Percentiles rank a stretch among this genome's conserved stretches.
phyloP scores from a whole-genome alignment of 2,113 vertebrate genomes.

The Ammospiza nelsoni region DNA sequence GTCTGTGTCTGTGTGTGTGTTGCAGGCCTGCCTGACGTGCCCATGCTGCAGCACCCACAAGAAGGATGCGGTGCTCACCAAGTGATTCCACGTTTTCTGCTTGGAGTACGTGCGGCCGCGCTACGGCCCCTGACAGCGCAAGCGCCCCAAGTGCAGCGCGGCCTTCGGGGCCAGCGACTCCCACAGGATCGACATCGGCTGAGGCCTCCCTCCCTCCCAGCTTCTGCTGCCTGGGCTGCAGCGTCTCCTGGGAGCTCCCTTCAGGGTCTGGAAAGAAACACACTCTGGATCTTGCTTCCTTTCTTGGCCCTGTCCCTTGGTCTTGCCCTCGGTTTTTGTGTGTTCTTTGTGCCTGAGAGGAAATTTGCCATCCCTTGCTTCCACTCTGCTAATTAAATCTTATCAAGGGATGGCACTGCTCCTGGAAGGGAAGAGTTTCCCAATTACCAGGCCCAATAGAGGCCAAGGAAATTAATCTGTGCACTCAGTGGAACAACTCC shows the following conservation, averaged over 20 bases:
- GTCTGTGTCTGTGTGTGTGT: neutral
- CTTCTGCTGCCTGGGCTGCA: neutral
- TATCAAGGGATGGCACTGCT: neutral
- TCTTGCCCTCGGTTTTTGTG: neutral
- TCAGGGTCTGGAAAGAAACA: neutral
- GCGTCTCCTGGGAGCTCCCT: neutral
- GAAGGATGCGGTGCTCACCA: conserved; percentile 95
- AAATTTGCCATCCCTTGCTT: neutral
- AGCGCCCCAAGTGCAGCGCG: conserved; percentile 96
- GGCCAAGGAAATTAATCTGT: neutral
- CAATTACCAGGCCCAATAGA: neutral
- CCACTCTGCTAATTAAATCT: neutral
- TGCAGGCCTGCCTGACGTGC: conserved; percentile 91
- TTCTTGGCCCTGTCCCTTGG: neutral
- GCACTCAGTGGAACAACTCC: neutral
- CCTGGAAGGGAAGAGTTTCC: neutral
- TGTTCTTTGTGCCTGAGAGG: neutral
- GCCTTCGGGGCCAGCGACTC: conserved; percentile 97
- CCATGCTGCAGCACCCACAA: conserved; percentile 96
- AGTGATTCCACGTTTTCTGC: conserved; percentile 98
- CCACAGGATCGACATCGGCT: conserved; percentile 94
- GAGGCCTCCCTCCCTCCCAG: conserved; percentile 30
- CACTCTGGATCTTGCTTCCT: neutral
- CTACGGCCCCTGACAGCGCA: conserved; percentile 95
- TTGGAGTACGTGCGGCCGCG: conserved; percentile 96